These are phyloP conservation scores for Nebria brevicollis DNA, from an alignment of 2,888 invertebrate genomes.

Conservation along the genomic window DNA sequence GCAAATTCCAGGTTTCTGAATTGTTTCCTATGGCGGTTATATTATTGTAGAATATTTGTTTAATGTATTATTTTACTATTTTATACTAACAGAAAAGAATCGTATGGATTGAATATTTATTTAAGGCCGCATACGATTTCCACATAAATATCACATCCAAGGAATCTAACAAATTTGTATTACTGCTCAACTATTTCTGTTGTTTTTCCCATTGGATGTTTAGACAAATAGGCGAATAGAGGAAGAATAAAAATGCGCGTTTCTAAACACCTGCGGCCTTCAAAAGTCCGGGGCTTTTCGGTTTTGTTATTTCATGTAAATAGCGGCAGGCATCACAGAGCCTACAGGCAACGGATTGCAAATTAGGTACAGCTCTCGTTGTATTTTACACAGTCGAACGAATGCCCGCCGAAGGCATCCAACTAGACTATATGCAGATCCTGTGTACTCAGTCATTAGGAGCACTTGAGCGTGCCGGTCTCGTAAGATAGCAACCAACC, in stretches of 20 bases:
- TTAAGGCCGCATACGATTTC: not conserved
- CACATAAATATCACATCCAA: not conserved
- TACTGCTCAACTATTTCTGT: not conserved
- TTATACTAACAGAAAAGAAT: too few species aligned
- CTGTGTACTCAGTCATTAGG: slow-evolving; percentile 62
- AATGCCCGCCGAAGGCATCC: slow-evolving; percentile 48
- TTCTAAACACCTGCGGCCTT: slow-evolving; percentile 2
- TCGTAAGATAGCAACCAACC: slow-evolving; percentile 26
- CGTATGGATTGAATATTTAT: not conserved
- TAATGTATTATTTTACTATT: too few species aligned
- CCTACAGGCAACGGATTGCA: slow-evolving; percentile 56
- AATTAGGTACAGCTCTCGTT: slow-evolving; percentile 57
- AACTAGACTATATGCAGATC: slow-evolving; percentile 58
- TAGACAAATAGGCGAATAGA: not conserved
- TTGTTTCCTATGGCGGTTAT: too few species aligned
- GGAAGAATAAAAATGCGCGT: not conserved
- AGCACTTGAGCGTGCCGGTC: slow-evolving; percentile 22
- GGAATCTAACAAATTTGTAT: not conserved
- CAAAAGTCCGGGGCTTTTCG: not conserved
- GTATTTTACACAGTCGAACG: slow-evolving; percentile 14
- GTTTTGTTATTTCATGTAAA: slow-evolving; percentile 45
- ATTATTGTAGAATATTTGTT: too few species aligned
- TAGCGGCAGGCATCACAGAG: slow-evolving; percentile 10
- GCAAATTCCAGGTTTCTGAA: too few species aligned
- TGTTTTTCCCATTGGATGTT: not conserved